These are phyloP conservation scores for Todiramphus saurophagus DNA, from an alignment of 2,113 vertebrate genomes.

Conservation along the genomic window DNA sequence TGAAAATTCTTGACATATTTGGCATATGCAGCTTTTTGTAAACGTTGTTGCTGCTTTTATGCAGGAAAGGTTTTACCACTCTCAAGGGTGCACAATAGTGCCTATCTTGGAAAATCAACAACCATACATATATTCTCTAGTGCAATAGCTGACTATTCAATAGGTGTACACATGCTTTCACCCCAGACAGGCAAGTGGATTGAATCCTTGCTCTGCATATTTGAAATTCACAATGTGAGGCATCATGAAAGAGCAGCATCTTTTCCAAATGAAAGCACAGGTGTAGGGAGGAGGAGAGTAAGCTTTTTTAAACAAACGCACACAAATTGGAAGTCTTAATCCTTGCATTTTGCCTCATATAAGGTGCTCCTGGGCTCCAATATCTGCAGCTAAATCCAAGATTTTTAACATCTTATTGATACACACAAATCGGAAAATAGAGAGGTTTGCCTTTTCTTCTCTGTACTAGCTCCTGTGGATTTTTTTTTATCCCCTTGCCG, in stretches of 20 bases:
- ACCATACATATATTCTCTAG: background rate
- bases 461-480: background rate
- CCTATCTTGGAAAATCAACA: slow-evolving; percentile 7
- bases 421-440: background rate
- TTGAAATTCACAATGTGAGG: background rate
- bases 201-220: background rate
- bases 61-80: background rate
- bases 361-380: background rate
- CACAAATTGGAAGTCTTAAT: background rate
- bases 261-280: background rate
- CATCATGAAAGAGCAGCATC: background rate
- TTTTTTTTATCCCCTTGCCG: background rate
- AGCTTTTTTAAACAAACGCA: background rate
- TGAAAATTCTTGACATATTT: background rate
- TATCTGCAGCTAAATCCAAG: background rate
- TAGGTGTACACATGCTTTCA: background rate
- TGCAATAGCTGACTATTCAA: background rate
- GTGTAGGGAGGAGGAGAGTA: background rate
- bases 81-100: background rate
- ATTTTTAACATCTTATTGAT: background rate
- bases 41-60: background rate
- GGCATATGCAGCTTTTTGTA: background rate
- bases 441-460: background rate
- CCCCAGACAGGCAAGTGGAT: background rate
- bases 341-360: background rate